Conservation (phyloP, 2,113 vertebrate species). For the Patagioenas fasciata region DNA sequence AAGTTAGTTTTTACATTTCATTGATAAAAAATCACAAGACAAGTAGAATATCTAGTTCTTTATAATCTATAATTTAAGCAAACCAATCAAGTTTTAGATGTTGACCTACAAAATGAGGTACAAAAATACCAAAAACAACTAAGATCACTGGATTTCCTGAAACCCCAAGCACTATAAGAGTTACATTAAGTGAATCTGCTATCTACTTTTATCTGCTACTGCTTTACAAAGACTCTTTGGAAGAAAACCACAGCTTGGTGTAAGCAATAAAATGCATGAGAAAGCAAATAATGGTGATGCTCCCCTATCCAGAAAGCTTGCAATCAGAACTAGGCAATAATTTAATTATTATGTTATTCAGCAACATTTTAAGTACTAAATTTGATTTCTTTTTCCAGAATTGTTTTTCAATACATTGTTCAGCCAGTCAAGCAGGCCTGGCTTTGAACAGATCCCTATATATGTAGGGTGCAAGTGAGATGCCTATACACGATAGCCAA, state of each 20-base stretch:
- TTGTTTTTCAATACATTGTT: not conserved
- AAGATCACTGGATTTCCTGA: not conserved
- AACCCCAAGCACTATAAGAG: not conserved
- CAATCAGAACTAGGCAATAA: not conserved
- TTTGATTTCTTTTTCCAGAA: not conserved
- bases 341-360: not conserved
- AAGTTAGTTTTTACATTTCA: not conserved
- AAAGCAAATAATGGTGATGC: not conserved
- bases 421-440: not conserved
- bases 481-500: fast-evolving
- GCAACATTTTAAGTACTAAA: not conserved
- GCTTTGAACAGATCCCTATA: not conserved
- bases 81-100: not conserved
- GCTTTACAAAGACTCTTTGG: not conserved
- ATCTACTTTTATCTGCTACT: not conserved
- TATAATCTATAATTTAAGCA: not conserved
- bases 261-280: not conserved
- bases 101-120: not conserved
- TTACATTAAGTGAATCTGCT: not conserved
- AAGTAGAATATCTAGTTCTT: not conserved
- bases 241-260: not conserved
- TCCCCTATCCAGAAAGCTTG: not conserved
- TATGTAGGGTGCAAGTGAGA: not conserved
- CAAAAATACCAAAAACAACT: not conserved
- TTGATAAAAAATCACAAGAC: not conserved